phyloP scores from a whole-genome alignment of 2,888 invertebrate species.

The Germaria angustata region DNA sequence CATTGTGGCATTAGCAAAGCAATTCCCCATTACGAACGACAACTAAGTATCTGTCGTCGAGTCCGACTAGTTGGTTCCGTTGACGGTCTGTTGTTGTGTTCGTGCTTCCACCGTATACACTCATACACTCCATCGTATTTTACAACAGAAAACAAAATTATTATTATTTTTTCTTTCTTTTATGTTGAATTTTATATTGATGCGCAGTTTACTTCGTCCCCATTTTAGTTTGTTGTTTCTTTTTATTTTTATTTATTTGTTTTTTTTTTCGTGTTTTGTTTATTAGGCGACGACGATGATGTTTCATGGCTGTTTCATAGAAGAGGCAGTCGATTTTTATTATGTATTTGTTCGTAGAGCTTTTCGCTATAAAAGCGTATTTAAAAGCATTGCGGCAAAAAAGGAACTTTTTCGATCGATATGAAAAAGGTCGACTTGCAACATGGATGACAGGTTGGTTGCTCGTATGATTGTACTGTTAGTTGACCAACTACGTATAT shows the following conservation, averaged over 20 bases:
- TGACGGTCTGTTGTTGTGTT: slow-evolving; percentile 42
- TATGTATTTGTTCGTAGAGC: slow-evolving; percentile 53
- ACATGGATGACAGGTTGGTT: slow-evolving; percentile 51
- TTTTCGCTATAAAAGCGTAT: slow-evolving; percentile 60
- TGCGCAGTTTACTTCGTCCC: slow-evolving; percentile 70
- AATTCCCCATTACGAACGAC: slow-evolving; percentile 11
- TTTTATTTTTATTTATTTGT: not conserved
- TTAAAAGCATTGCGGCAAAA: slow-evolving; percentile 62
- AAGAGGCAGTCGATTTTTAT: slow-evolving; percentile 56
- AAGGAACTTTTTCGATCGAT: slow-evolving; percentile 68
- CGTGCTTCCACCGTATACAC: slow-evolving; percentile 27
- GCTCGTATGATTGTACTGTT: slow-evolving; percentile 52
- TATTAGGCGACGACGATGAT: slow-evolving; percentile 61
- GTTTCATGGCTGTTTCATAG: slow-evolving; percentile 66
- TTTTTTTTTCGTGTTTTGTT: slow-evolving; percentile 15
- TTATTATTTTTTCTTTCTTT: slow-evolving; percentile 44
- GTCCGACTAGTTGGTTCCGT: slow-evolving; percentile 1
- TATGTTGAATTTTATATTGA: slow-evolving; percentile 69
- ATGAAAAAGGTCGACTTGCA: slow-evolving; percentile 61
- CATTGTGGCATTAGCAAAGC: slow-evolving; percentile 45
- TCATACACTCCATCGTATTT: slow-evolving; percentile 16
- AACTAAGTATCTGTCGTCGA: not conserved
- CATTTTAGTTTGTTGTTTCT: slow-evolving; percentile 66
- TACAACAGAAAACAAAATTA: slow-evolving; percentile 49
- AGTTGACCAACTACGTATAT: slow-evolving; percentile 37